Evolutionary conservation across 2,113 vertebrate genomes (phyloP).

Genomic region (Pollimyrus isidori): DNA sequence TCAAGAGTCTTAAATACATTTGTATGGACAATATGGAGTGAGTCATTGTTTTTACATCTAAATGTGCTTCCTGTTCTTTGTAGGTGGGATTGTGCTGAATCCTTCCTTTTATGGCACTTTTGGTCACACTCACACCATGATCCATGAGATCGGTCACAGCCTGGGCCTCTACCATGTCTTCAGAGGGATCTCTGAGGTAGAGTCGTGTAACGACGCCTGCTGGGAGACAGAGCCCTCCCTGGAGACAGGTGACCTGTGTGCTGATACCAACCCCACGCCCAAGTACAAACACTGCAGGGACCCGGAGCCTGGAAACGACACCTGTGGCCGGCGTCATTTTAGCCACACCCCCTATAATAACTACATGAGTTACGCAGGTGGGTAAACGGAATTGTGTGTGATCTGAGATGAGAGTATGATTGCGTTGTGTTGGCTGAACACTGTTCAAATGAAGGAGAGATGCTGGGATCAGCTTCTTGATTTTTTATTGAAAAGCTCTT

Average conservation of each 20-base stretch:
- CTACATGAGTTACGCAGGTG: slow-evolving; percentile 99
- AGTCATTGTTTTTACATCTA: not conserved
- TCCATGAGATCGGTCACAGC: slow-evolving; percentile 94
- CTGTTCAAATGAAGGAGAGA: not conserved
- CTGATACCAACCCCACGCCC: slow-evolving; percentile 88
- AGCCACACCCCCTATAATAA: slow-evolving; percentile 87
- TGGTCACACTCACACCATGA: slow-evolving; percentile 97
- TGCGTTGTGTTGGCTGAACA: not conserved
- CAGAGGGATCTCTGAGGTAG: slow-evolving; percentile 89
- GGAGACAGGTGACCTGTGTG: slow-evolving; percentile 91
- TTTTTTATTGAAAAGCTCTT: not conserved
- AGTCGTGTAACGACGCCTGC: slow-evolving; percentile 91
- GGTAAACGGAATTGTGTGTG: not conserved
- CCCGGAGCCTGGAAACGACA: slow-evolving; percentile 85
- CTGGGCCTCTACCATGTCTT: slow-evolving; percentile 95
- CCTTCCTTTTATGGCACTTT: slow-evolving; percentile 93
- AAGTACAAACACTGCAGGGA: slow-evolving; percentile 90
- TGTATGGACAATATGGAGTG: not conserved
- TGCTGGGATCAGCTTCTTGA: not conserved
- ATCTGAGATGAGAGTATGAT: not conserved
- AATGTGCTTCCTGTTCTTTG: not conserved
- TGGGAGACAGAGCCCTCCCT: slow-evolving; percentile 92
- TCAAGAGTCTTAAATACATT: not conserved
- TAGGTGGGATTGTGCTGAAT: slow-evolving; percentile 92
- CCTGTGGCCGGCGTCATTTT: slow-evolving; percentile 80